phyloP scores from a whole-genome alignment of 1,140 invertebrate species.

The Aphaenogaster floridana region DNA sequence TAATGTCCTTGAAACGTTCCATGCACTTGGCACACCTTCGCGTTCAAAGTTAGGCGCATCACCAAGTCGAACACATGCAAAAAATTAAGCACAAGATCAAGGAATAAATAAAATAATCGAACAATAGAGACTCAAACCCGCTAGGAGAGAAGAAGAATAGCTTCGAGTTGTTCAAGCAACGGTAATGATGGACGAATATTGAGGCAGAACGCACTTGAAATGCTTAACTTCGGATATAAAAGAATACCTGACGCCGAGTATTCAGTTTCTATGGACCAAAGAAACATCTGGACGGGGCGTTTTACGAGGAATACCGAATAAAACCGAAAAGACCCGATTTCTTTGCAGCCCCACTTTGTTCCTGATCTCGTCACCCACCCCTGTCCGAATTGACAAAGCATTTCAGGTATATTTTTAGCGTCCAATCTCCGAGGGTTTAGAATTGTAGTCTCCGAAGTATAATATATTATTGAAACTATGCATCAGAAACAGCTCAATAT shows the following conservation, averaged over 20 bases:
- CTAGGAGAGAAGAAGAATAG: not conserved
- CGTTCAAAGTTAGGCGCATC: not conserved
- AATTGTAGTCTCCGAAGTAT: not conserved
- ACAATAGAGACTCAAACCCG: not conserved
- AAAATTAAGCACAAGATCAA: not conserved
- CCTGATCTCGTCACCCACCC: not conserved
- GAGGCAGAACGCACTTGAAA: not conserved
- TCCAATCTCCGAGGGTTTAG: not conserved
- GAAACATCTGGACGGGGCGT: conserved; percentile 3
- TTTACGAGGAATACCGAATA: not conserved
- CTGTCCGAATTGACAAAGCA: not conserved
- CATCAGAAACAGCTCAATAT: not conserved
- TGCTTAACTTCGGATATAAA: not conserved
- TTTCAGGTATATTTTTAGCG: not conserved
- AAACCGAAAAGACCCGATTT: conserved; percentile 27
- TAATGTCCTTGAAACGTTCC: not conserved
- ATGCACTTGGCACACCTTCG: too few species aligned
- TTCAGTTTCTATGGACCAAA: not conserved
- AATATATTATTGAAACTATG: not conserved
- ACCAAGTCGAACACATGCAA: not conserved
- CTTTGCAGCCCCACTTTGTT: not conserved
- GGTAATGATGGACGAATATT: not conserved
- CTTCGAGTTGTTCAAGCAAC: not conserved
- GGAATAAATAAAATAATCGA: not conserved
- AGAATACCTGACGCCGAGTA: not conserved